phyloP scores from a whole-genome alignment of 2,113 vertebrate species.

The Erpornis zantholeuca region DNA sequence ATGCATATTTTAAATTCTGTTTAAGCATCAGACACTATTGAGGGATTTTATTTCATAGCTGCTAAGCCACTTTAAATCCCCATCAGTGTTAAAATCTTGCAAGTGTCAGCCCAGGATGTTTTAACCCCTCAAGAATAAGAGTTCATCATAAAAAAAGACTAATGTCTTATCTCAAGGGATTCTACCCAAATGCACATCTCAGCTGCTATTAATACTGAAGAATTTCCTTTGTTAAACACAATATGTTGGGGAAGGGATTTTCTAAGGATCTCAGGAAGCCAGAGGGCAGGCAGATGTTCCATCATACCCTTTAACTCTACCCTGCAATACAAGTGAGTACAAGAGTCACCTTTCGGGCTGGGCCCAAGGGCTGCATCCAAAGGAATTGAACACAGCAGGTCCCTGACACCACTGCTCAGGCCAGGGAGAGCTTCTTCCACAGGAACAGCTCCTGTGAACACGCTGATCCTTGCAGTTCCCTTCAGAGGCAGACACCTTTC shows the following conservation, averaged over 20 bases:
- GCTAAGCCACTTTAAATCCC: constrained; percentile 33
- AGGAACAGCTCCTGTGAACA: background rate
- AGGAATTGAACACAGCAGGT: background rate
- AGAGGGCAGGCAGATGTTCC: background rate
- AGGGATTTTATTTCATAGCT: constrained; percentile 26
- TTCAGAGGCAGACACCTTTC: background rate
- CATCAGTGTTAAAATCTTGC: constrained; percentile 13
- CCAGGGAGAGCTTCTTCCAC: background rate
- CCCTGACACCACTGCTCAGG: background rate
- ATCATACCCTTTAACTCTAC: background rate
- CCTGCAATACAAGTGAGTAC: background rate
- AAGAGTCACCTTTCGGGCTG: background rate
- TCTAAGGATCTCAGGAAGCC: background rate
- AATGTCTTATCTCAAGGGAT: background rate
- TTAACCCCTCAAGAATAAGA: constrained; percentile 7
- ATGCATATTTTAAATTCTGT: constrained; percentile 37
- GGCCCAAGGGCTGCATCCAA: background rate
- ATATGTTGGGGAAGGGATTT: background rate
- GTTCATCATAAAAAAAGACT: background rate
- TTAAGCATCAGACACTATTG: constrained; percentile 20
- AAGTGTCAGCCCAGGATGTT: constrained; percentile 2
- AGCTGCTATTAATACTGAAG: background rate
- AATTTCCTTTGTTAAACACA: background rate
- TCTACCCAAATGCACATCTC: background rate
- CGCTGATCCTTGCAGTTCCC: rapidly evolving